Evolutionary conservation across 2,113 vertebrate species (phyloP).

Genomic region (Piaya cayana): DNA sequence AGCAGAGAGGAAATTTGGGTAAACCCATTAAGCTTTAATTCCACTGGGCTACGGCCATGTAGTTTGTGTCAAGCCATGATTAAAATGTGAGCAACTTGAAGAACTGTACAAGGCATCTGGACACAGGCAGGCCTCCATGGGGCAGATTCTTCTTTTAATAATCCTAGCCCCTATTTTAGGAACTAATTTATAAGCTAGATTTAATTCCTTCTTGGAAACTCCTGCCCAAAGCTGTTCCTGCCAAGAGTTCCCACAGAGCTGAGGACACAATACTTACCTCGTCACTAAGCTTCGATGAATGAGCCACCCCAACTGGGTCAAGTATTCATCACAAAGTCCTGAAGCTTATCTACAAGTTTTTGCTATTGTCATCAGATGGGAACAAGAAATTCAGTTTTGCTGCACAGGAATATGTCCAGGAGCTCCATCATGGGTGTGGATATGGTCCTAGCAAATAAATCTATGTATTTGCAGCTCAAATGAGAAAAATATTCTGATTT

Average conservation of each 20-base stretch:
- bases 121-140: not conserved
- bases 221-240: not conserved
- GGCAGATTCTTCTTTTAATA: constrained; percentile 2
- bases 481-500: not conserved
- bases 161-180: not conserved
- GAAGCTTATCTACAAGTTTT: not conserved
- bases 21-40: not conserved
- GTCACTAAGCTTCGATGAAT: not conserved
- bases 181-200: constrained; percentile 35
- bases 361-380: not conserved
- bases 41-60: not conserved
- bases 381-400: fast-evolving
- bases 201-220: constrained; percentile 10
- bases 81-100: not conserved
- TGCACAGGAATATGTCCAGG: not conserved
- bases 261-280: not conserved
- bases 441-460: not conserved
- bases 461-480: not conserved
- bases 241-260: constrained; percentile 22
- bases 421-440: not conserved
- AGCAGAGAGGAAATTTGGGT: not conserved
- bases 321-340: not conserved
- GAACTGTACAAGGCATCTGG: not conserved
- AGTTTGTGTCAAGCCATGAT: not conserved
- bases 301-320: not conserved